These are phyloP conservation scores for Drosophila setosimentum DNA, from an alignment of 2,888 invertebrate genomes.

Conservation along the genomic window DNA sequence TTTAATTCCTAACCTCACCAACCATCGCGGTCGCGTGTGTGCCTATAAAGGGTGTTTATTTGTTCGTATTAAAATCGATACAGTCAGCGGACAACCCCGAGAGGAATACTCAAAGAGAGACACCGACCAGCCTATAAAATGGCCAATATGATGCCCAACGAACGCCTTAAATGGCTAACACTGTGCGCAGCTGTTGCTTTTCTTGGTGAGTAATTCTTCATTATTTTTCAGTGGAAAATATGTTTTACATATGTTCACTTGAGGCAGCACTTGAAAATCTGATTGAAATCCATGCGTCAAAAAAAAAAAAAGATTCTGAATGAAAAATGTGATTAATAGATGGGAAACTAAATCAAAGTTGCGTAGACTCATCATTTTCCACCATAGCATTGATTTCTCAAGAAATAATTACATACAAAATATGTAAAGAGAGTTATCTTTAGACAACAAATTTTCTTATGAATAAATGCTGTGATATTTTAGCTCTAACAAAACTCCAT, in stretches of 20 bases:
- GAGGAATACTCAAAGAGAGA: conserved; percentile 24
- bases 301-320: conserved; percentile 5
- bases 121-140: conserved; percentile 49
- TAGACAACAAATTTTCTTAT: not conserved
- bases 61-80: conserved; percentile 73
- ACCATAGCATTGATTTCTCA: not conserved
- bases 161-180: conserved; percentile 83
- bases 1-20: conserved; percentile 4
- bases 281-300: conserved; percentile 26
- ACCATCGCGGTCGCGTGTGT: conserved; percentile 27
- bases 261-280: conserved; percentile 32
- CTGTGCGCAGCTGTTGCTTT: conserved; percentile 81
- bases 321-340: not conserved
- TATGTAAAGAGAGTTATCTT: not conserved
- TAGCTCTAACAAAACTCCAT: not conserved
- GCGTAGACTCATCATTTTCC: not conserved
- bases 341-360: not conserved
- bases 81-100: conserved; percentile 44
- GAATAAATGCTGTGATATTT: not conserved
- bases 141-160: conserved; percentile 74
- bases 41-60: conserved; percentile 51
- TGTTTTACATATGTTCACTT: conserved; percentile 16
- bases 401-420: not conserved
- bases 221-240: conserved; percentile 36
- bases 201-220: conserved; percentile 79